Conservation (phyloP, 2,113 vertebrate genomes). For the Macquaria ambigua region DNA sequence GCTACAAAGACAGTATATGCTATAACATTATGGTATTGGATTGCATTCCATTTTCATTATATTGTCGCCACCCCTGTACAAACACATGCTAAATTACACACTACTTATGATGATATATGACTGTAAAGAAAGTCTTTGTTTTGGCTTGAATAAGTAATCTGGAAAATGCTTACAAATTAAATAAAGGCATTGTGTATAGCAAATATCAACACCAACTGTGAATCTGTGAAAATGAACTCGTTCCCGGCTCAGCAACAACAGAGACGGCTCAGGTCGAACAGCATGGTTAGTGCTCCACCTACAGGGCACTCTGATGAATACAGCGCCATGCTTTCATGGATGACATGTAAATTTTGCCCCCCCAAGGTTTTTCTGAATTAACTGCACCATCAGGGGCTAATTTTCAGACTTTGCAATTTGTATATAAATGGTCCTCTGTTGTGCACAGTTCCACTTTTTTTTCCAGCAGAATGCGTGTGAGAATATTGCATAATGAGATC, state of each 20-base stretch:
- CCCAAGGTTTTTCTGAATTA: slow-evolving; percentile 42
- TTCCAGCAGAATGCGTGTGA: slow-evolving; percentile 1
- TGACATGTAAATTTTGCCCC: slow-evolving; percentile 21
- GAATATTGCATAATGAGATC: slow-evolving; percentile 30
- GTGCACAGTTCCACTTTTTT: slow-evolving; percentile 24
- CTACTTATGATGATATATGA: background rate
- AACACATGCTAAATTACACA: background rate
- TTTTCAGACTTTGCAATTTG: slow-evolving; percentile 52
- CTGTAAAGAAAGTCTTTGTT: background rate
- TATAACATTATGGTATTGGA: background rate
- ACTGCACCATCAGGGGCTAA: slow-evolving; percentile 43
- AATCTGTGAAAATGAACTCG: slow-evolving; percentile 38
- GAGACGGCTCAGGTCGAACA: slow-evolving; percentile 31
- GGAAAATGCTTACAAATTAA: slow-evolving; percentile 16
- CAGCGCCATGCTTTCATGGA: slow-evolving; percentile 31
- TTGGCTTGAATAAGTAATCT: slow-evolving; percentile 1
- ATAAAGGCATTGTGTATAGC: slow-evolving; percentile 4
- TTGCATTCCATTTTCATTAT: background rate
- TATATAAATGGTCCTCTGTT: slow-evolving; percentile 49
- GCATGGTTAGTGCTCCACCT: slow-evolving; percentile 83
- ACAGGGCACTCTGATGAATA: slow-evolving; percentile 64
- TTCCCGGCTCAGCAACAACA: slow-evolving; percentile 20
- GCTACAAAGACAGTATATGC: background rate
- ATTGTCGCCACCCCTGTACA: background rate
- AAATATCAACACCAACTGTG: slow-evolving; percentile 24